Evolutionary conservation across 2,113 vertebrate species (phyloP).

Genomic region (Actinemys pallida): DNA sequence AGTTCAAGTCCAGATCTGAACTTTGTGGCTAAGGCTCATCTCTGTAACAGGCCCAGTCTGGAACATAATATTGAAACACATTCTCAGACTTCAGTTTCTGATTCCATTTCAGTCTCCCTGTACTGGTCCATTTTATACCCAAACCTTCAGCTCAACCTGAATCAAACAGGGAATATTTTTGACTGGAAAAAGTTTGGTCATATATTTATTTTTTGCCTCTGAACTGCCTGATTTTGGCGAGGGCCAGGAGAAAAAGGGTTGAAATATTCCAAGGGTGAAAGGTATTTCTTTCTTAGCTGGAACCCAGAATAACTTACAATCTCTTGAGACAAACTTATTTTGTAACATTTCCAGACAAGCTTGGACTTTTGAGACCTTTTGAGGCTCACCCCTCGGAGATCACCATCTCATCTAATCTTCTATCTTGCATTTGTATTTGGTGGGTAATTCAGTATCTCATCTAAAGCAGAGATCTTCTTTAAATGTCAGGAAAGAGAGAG

Average conservation of each 20-base stretch:
- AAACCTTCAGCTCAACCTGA: background rate
- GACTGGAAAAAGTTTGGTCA: background rate
- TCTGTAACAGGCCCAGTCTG: background rate
- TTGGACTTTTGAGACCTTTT: background rate
- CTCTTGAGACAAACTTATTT: background rate
- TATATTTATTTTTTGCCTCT: background rate
- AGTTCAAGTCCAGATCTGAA: background rate
- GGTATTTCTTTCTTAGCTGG: background rate
- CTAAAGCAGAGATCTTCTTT: background rate
- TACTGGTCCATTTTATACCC: background rate
- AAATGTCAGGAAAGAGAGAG: background rate
- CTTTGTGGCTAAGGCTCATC: background rate
- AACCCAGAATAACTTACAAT: background rate
- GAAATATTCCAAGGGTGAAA: background rate
- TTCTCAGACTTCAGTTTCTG: background rate
- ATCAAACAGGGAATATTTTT: background rate
- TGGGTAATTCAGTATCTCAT: background rate
- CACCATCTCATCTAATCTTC: background rate
- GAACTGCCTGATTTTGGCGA: background rate
- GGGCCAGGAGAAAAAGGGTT: background rate
- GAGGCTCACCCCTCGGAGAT: background rate
- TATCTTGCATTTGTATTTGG: background rate
- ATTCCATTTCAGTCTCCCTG: background rate
- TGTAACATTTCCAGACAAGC: background rate
- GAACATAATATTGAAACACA: background rate